Conservation (phyloP, 2,888 invertebrate species). For the Teinopalpus imperialis region DNA sequence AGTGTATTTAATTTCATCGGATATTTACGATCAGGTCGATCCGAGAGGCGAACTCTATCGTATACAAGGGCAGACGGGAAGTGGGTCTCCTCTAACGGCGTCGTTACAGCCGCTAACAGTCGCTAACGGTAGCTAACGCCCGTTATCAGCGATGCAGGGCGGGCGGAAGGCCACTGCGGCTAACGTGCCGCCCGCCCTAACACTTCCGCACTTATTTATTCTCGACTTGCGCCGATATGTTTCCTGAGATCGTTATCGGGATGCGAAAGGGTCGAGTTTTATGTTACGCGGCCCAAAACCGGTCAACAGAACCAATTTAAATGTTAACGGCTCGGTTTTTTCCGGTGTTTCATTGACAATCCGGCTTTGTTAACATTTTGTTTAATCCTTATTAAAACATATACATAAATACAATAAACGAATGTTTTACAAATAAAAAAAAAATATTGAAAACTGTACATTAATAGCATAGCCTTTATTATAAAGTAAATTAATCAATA, state of each 20-base stretch:
- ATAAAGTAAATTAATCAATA: too few species aligned
- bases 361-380: slow-evolving; percentile 22
- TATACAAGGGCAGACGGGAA: slow-evolving; percentile 62
- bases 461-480: too few species aligned
- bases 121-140: slow-evolving; percentile 61
- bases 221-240: slow-evolving; percentile 61
- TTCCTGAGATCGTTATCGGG: slow-evolving; percentile 65
- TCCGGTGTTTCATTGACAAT: slow-evolving; percentile 29
- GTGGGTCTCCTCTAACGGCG: slow-evolving; percentile 72
- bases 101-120: slow-evolving; percentile 69
- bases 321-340: slow-evolving; percentile 27
- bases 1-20: slow-evolving; percentile 7
- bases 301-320: slow-evolving; percentile 22
- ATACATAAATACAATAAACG: too few species aligned
- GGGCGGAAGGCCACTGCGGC: slow-evolving; percentile 70
- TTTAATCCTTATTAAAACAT: too few species aligned
- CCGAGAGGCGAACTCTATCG: slow-evolving; percentile 36
- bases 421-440: too few species aligned
- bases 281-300: slow-evolving; percentile 19
- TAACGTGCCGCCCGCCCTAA: slow-evolving; percentile 69
- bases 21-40: slow-evolving; percentile 39
- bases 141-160: slow-evolving; percentile 66
- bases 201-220: slow-evolving; percentile 80
- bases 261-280: slow-evolving; percentile 22
- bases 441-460: too few species aligned